Base-by-base conservation (phyloP, 2,797 vertebrate species). In the Fratercula arctica region DNA sequence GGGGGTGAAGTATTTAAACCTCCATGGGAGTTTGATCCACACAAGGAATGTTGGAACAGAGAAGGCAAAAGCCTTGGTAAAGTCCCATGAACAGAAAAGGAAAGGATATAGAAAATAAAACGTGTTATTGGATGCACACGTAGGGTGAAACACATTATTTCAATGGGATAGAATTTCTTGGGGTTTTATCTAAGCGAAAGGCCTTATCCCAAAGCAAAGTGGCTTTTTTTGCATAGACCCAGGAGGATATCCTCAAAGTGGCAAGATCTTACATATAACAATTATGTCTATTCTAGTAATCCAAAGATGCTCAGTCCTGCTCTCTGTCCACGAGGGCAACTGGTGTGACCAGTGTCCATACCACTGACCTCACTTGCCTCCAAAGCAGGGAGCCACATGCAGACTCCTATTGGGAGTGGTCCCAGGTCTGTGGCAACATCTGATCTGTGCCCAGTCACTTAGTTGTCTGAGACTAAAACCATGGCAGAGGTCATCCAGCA, bases 41-140 rank as follows among this genome's bases (percentile, higher is more conserved):
- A 43, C 67, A 84, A 81, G 35, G 3, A 73, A 9, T 39, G 13
- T 5, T 75, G 56, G 77, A 91, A 87, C 5, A 64, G 39, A 60
- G 86, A 79, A 94, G n/a, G 24, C 41, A 90, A 78, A 86, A 91
- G 13, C 64, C 35, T 70, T n/a, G 11, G 60, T 17, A 53, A 89
- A 90, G 31, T 73, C n/a, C 33, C 25, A 29, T 43, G 12, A 92
- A 67, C 15, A 87, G 13, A 69, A 80, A 20, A 43, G 48, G 39
- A 82, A 57, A 79, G 29, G 2, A 18, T 25, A 23, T 1, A 64
- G 39, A 64, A 74, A 77, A 57, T 10, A 78, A 73, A 85, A 45
- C 12, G 16, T 10, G 10, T 39, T 64, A 29, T 0, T 76, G 43
- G 39, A n/a, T 31, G 61, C 17, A 54, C 7, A 43, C 1, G 3